These are phyloP conservation scores for Xerus rutilus DNA, from an alignment of 2,797 vertebrate species.

Conservation along the genomic window DNA sequence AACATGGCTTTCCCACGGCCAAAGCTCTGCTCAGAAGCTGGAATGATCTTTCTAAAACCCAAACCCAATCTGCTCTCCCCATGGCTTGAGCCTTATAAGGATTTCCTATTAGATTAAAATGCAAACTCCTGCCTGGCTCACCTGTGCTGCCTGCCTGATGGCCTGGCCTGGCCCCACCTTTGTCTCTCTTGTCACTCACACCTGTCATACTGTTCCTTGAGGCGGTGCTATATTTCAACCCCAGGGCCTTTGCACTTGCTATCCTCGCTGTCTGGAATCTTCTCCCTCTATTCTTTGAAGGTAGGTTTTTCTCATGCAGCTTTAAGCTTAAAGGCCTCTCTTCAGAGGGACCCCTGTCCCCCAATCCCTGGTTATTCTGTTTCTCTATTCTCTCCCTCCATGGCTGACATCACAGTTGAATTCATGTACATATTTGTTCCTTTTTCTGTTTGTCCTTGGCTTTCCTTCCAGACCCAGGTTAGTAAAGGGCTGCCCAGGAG, in stretches of 20 bases:
- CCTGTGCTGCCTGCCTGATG: background rate
- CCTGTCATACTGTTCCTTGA: background rate
- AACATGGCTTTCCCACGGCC: background rate
- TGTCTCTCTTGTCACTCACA: rapidly evolving
- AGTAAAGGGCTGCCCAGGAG: background rate
- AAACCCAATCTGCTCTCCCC: background rate
- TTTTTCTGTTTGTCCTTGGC: background rate
- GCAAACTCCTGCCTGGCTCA: background rate
- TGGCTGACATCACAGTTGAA: too few species aligned
- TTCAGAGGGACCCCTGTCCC: background rate
- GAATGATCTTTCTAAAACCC: background rate
- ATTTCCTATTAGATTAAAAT: background rate
- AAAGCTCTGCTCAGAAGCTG: background rate
- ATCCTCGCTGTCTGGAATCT: background rate
- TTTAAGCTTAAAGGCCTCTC: background rate
- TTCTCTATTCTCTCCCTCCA: background rate
- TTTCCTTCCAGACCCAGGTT: background rate
- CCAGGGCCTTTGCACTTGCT: background rate
- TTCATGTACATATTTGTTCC: rapidly evolving
- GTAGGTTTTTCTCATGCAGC: background rate
- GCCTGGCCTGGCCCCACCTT: background rate
- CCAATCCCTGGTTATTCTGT: rapidly evolving
- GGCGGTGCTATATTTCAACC: background rate
- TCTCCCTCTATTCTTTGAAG: background rate
- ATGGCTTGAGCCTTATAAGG: background rate